Evolutionary conservation across 2,888 invertebrate species (phyloP), one percentile per base, ranked within the genome.

Genomic region (Branchellion lobata): DNA sequence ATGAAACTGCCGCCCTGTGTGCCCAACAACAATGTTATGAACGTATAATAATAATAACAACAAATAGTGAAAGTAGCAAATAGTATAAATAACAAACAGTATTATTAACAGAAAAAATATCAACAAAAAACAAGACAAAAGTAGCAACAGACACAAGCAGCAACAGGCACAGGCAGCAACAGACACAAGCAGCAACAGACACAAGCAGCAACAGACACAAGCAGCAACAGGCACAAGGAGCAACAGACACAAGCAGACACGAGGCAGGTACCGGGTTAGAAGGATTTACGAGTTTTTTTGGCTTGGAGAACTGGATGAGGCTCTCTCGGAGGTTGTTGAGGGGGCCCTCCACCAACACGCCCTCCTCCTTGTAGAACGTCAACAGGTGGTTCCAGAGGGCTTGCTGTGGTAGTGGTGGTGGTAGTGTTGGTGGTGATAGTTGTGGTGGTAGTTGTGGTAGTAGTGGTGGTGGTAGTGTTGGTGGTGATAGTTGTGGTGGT

Each of bases 311-410:
- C 87, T 95, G 96, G 81, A 99, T 95, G 85, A 95, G 91, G 0
- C 96, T 95, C 87, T 97, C 96, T 86, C 97, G 97, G 79, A 99
- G 89, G 88, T 98, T 98, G 84, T 95, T 96, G 51, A 99, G 89
- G 0, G 99, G 97, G 0, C 99, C 99, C 88, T 99, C 99, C 3
- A 98, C 97, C 27, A 99, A 89, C 57, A 95, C 94, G 86, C 95
- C 94, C 82, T 97, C 94, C 87, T 98, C 98, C 87, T 99, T 98
- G 90, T 96, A 98, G 87, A 96, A 96, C 65, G 94, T 95, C 81
- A 99, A 90, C 84, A 99, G 90, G 86, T 99, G 97, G 88, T 99
- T 97, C 99, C 99, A 99, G 0, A 99, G 90, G 0, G 95, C 95
- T 89, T 99, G 98, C 89, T 90, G 74, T 11, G 29, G 24, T 2